A percentile compares a stretch with the other conserved stretches of the same genome.
Conservation (phyloP, 2,797 vertebrate genomes). For the Labroides dimidiatus region DNA sequence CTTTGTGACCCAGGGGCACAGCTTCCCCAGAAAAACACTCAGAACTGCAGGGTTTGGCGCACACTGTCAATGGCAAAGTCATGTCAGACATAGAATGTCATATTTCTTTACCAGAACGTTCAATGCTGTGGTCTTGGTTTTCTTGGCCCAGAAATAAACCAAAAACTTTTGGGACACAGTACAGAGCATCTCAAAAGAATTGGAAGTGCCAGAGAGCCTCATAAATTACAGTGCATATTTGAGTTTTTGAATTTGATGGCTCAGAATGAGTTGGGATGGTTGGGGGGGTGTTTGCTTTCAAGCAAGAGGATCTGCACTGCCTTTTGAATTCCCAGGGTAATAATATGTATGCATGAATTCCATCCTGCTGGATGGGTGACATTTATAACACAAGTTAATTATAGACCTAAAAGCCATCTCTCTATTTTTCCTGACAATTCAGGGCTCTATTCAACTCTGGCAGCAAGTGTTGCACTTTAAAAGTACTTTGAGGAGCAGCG, state of each 20-base stretch:
- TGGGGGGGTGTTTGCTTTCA: conserved; percentile 82
- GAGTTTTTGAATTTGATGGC: conserved; percentile 77
- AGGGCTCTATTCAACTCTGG: conserved; percentile 77
- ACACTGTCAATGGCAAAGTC: conserved; percentile 44
- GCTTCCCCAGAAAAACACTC: conserved; percentile 25
- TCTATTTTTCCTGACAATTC: conserved; percentile 81
- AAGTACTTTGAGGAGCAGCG: conserved; percentile 79
- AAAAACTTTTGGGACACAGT: conserved; percentile 43
- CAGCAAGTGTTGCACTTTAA: conserved; percentile 82
- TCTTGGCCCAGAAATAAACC: conserved; percentile 60
- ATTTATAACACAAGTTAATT: conserved; percentile 87
- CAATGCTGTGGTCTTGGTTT: conserved; percentile 22
- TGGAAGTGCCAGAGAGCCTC: conserved; percentile 71
- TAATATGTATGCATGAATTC: conserved; percentile 85
- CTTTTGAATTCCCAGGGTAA: conserved; percentile 83
- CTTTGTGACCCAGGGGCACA: conserved; percentile 37
- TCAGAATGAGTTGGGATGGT: conserved; percentile 61
- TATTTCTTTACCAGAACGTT: conserved; percentile 23
- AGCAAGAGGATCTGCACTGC: conserved; percentile 73
- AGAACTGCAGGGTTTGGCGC: conserved; percentile 28
- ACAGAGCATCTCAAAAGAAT: conserved; percentile 69
- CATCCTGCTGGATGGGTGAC: conserved; percentile 82
- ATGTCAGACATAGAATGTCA: conserved; percentile 51
- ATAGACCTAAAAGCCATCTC: conserved; percentile 85
- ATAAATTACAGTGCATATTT: conserved; percentile 79